phyloP scores from a whole-genome alignment of 2,797 vertebrate genomes.

The Gymnodraco acuticeps region DNA sequence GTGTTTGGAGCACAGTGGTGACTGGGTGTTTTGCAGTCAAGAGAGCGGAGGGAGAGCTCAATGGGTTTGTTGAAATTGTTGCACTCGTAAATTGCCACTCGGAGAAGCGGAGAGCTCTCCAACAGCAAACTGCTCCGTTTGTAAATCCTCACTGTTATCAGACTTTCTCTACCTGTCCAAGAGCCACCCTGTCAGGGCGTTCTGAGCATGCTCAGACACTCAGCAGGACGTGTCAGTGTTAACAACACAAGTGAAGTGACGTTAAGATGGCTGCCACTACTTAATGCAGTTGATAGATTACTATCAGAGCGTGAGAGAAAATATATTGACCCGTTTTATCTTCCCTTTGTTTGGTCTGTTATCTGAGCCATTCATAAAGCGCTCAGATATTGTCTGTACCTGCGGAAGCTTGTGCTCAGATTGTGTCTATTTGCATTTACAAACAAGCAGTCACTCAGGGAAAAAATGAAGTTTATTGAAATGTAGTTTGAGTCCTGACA shows the following conservation, averaged over 20 bases:
- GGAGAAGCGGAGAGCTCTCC: conserved; percentile 64
- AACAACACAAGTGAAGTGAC: conserved; percentile 35
- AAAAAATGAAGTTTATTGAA: conserved; percentile 31
- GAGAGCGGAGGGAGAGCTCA: conserved; percentile 75
- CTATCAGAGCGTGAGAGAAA: conserved; percentile 55
- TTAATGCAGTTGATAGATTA: conserved; percentile 53
- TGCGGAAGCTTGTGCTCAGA: conserved; percentile 42
- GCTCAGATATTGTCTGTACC: conserved; percentile 48
- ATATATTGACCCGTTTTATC: conserved; percentile 65
- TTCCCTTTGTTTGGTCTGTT: conserved; percentile 62
- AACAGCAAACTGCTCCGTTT: conserved; percentile 54
- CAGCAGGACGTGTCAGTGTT: conserved; percentile 28
- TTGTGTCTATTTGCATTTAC: conserved; percentile 62
- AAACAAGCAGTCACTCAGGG: conserved; percentile 54
- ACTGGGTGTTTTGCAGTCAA: conserved; percentile 70
- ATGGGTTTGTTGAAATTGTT: conserved; percentile 71
- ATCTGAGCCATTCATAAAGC: conserved; percentile 69
- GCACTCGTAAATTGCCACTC: conserved; percentile 74
- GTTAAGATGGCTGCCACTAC: conserved; percentile 44
- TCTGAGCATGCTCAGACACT: conserved; percentile 53
- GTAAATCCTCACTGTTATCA: conserved; percentile 51
- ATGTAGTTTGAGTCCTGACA: conserved; percentile 27
- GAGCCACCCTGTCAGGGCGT: conserved; percentile 46
- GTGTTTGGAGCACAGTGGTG: conserved; percentile 66
- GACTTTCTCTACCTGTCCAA: conserved; percentile 47